A percentile compares a stretch with the other conserved stretches of the same genome.
Evolutionary conservation across 1,140 invertebrate genomes (phyloP).

Genomic region (Homarus americanus): DNA sequence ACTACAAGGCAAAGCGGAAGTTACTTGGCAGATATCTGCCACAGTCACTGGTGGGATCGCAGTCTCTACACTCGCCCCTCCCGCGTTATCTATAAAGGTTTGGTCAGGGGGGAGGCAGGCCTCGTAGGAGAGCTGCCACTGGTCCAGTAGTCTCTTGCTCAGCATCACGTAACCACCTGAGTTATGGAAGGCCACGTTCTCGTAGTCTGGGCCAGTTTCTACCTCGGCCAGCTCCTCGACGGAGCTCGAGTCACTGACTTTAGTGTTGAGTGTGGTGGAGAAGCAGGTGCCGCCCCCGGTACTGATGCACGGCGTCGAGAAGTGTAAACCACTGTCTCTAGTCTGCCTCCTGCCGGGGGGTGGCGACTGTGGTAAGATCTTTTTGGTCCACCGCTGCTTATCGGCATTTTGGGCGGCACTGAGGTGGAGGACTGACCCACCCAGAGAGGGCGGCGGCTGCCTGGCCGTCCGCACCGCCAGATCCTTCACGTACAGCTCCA

Average conservation of each 20-base stretch:
- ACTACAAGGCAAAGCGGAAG: slow-evolving; percentile 30
- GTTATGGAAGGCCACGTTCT: slow-evolving; percentile 63
- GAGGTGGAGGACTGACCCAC: slow-evolving; percentile 21
- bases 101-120: slow-evolving; percentile 55
- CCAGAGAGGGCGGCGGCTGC: neutral
- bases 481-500: slow-evolving; percentile 48
- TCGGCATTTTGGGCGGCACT: neutral
- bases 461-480: neutral
- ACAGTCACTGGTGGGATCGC: neutral
- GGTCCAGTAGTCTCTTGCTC: slow-evolving; percentile 57
- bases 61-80: neutral
- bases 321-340: neutral
- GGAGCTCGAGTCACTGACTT: slow-evolving; percentile 9
- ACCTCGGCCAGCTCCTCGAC: neutral
- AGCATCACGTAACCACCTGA: slow-evolving; percentile 64
- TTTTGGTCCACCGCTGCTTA: slow-evolving; percentile 20
- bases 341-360: neutral
- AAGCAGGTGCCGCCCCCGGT: slow-evolving; percentile 29
- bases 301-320: slow-evolving; percentile 54
- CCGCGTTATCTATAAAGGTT: neutral
- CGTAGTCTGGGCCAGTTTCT: slow-evolving; percentile 47
- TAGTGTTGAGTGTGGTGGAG: neutral
- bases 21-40: slow-evolving; percentile 38
- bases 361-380: slow-evolving; percentile 34
- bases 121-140: slow-evolving; percentile 67